These are phyloP conservation scores for Trichonephila clavata DNA, from an alignment of 1,140 invertebrate species.

Conservation along the genomic window DNA sequence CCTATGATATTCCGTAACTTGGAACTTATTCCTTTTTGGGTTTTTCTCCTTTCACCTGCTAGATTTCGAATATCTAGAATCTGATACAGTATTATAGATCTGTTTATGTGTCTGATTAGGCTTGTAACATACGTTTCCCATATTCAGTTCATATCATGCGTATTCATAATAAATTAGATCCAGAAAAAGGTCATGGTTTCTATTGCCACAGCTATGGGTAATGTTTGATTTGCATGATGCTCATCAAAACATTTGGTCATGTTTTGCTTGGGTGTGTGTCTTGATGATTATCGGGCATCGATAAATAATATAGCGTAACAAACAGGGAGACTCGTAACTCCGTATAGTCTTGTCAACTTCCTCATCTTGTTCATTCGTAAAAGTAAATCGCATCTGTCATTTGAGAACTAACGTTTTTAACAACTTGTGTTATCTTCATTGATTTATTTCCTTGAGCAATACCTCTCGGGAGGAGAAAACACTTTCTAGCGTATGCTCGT, in stretches of 20 bases:
- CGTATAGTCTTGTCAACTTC: not conserved
- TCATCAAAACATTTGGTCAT: not conserved
- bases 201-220: not conserved
- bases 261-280: not conserved
- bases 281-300: not conserved
- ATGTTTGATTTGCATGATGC: not conserved
- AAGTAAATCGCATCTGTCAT: not conserved
- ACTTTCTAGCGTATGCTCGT: not conserved
- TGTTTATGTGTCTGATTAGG: no score
- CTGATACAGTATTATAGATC: no score
- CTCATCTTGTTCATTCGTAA: not conserved
- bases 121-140: no score
- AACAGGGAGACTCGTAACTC: not conserved
- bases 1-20: no score
- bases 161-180: no score
- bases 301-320: not conserved
- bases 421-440: constrained; percentile 12
- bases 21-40: no score
- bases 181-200: not conserved
- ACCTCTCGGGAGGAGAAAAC: not conserved
- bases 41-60: no score
- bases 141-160: no score
- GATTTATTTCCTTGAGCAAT: not conserved
- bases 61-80: no score
- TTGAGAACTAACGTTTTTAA: not conserved